Conservation (phyloP, 2,797 vertebrate genomes). For the Tachyglossus aculeatus region DNA sequence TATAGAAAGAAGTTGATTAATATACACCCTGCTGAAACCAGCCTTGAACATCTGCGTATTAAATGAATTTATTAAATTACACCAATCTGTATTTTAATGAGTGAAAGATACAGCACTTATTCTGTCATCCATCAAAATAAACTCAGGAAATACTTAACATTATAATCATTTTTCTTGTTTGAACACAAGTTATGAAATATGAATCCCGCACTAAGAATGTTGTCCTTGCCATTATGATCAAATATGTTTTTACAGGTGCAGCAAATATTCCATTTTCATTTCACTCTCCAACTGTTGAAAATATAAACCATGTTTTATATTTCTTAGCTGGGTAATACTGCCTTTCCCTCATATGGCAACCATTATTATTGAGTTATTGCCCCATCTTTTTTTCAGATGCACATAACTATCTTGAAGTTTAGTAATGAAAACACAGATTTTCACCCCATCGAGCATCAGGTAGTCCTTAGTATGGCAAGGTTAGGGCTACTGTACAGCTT, state of each 20-base stretch:
- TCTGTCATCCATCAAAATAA: slow-evolving; percentile 87
- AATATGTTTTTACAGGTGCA: slow-evolving; percentile 91
- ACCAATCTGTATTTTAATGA: slow-evolving; percentile 88
- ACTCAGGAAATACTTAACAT: slow-evolving; percentile 90
- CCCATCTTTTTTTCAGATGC: slow-evolving; percentile 62
- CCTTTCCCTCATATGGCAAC: slow-evolving; percentile 77
- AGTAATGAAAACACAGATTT: slow-evolving; percentile 77
- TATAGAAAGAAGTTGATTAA: slow-evolving; percentile 84
- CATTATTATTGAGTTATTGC: slow-evolving; percentile 79
- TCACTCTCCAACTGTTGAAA: slow-evolving; percentile 82
- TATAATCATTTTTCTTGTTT: slow-evolving; percentile 87
- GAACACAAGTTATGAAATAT: slow-evolving; percentile 82
- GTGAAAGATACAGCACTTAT: slow-evolving; percentile 83
- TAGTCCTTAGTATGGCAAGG: slow-evolving; percentile 44
- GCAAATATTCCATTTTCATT: slow-evolving; percentile 83
- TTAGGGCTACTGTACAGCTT: slow-evolving; percentile 45
- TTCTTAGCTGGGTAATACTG: slow-evolving; percentile 71
- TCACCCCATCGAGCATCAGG: slow-evolving; percentile 65
- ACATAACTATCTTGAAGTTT: slow-evolving; percentile 71
- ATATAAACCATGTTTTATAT: slow-evolving; percentile 80
- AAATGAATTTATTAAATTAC: slow-evolving; percentile 88
- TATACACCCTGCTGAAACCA: slow-evolving; percentile 79
- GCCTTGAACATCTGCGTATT: slow-evolving; percentile 84
- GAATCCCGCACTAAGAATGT: slow-evolving; percentile 81
- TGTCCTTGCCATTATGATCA: slow-evolving; percentile 84